Conservation (phyloP, 2,888 invertebrate genomes). For the Lordiphosa andalusiaca region DNA sequence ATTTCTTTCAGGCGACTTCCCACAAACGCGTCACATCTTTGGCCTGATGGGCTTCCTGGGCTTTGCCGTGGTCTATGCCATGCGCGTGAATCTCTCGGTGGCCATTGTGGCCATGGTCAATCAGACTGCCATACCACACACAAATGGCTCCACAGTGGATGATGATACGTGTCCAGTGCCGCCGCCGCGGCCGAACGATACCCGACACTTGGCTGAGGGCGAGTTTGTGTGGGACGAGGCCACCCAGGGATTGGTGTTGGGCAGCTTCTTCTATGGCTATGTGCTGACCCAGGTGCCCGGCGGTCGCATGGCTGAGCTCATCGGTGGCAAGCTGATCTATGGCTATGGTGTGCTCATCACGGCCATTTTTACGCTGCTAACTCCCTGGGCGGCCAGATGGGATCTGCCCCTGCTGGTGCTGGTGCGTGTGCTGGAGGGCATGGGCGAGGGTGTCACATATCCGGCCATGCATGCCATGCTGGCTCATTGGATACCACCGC, state of each 20-base stretch:
- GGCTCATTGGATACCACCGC: constrained; percentile 95
- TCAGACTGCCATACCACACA: constrained; percentile 83
- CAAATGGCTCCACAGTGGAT: constrained; percentile 81
- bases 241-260: constrained; percentile 89
- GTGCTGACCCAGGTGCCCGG: constrained; percentile 90
- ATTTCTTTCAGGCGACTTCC: constrained; percentile 36
- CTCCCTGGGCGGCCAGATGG: constrained; percentile 88
- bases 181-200: constrained; percentile 68
- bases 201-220: constrained; percentile 80
- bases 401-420: constrained; percentile 85
- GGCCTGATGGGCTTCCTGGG: constrained; percentile 93
- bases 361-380: constrained; percentile 90
- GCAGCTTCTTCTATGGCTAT: constrained; percentile 92
- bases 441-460: constrained; percentile 94
- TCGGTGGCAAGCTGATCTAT: constrained; percentile 93
- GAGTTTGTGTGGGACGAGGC: constrained; percentile 89
- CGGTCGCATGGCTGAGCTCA: constrained; percentile 90
- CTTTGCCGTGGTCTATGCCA: constrained; percentile 93
- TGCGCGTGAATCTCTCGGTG: constrained; percentile 94
- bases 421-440: constrained; percentile 89
- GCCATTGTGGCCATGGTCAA: constrained; percentile 98
- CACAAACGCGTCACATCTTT: constrained; percentile 87
- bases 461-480: constrained; percentile 97
- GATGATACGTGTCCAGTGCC: constrained; percentile 82
- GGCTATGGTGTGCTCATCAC: constrained; percentile 91